phyloP scores from a whole-genome alignment of 2,113 vertebrate species.

The Origma solitaria region DNA sequence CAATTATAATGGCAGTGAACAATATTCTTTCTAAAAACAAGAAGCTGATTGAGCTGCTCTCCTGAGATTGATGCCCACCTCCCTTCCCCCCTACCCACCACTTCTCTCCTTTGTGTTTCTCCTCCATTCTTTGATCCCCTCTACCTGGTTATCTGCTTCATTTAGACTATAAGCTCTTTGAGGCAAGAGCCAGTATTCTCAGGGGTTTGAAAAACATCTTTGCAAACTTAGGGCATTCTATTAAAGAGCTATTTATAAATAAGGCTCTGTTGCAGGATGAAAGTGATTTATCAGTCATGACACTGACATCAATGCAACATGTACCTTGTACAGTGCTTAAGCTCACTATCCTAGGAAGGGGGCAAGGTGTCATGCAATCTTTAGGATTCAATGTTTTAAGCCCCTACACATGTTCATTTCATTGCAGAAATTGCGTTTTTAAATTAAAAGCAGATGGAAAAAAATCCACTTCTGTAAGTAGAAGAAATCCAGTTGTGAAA shows the following conservation, averaged over 20 bases:
- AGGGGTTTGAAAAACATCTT: slow-evolving; percentile 15
- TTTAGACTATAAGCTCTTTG: slow-evolving; percentile 25
- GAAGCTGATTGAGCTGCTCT: background rate
- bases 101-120: background rate
- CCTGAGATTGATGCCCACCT: background rate
- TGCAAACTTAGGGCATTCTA: slow-evolving; percentile 25
- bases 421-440: background rate
- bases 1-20: background rate
- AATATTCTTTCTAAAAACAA: background rate
- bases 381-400: background rate
- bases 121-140: slow-evolving; percentile 4
- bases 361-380: background rate
- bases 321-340: background rate
- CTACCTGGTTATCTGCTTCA: slow-evolving; percentile 45
- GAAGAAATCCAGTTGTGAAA: slow-evolving; percentile 52
- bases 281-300: slow-evolving; percentile 2
- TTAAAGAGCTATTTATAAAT: slow-evolving; percentile 44
- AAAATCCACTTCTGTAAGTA: background rate
- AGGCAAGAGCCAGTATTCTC: slow-evolving; percentile 38
- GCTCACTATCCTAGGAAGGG: background rate
- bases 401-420: background rate
- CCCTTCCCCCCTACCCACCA: background rate
- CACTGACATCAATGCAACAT: background rate
- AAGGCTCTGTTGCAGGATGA: background rate
- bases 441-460: slow-evolving; percentile 11